phyloP scores from a whole-genome alignment of 1,140 invertebrate genomes.

The Helicoverpa zea region DNA sequence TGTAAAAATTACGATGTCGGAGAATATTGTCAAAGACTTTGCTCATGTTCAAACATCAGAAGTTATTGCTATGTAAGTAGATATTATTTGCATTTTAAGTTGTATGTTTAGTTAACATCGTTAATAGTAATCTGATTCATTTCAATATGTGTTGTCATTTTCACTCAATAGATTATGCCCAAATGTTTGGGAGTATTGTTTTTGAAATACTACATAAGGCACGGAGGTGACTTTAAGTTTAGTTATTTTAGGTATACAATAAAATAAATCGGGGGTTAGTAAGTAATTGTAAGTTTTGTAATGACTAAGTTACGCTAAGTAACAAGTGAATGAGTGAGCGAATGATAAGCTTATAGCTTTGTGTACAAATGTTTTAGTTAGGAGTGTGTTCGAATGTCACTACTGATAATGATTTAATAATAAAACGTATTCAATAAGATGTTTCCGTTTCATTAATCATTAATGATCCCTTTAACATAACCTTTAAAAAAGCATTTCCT shows the following conservation, averaged over 20 bases:
- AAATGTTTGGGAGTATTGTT: background rate
- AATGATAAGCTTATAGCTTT: conserved; percentile 45
- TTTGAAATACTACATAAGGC: conserved; percentile 1
- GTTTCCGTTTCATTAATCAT: background rate
- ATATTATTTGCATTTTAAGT: conserved; percentile 10
- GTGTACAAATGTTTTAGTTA: conserved; percentile 47
- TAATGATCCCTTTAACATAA: no score
- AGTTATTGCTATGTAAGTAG: background rate
- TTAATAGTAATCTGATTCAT: no score
- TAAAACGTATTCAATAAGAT: conserved; percentile 43
- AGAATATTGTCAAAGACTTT: background rate
- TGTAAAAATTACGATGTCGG: no score
- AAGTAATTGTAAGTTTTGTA: conserved; percentile 43
- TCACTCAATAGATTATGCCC: background rate
- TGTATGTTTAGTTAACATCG: conserved; percentile 7
- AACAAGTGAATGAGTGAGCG: conserved; percentile 36
- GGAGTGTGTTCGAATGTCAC: conserved; percentile 41
- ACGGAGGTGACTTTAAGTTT: conserved; percentile 11
- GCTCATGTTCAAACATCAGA: background rate
- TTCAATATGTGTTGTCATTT: no score
- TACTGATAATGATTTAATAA: conserved; percentile 40
- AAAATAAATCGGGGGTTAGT: conserved; percentile 35
- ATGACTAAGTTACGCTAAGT: conserved; percentile 45
- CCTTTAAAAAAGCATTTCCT: no score
- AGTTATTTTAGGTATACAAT: conserved; percentile 27